phyloP scores from a whole-genome alignment of 2,113 vertebrate species.

The Sylvia atricapilla region DNA sequence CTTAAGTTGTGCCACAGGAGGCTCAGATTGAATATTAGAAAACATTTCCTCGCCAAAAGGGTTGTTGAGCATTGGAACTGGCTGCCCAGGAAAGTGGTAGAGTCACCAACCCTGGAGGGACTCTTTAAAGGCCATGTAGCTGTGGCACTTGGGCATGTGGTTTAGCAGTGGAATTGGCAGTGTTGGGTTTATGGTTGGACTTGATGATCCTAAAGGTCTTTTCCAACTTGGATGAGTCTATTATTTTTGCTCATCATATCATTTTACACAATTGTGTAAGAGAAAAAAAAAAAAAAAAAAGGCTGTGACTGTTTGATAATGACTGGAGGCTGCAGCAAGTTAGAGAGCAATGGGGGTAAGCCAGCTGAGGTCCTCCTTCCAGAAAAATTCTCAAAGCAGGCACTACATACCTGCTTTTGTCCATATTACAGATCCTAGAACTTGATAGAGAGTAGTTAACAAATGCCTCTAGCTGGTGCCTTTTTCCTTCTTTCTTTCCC shows the following conservation, averaged over 20 bases:
- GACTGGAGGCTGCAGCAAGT: neutral
- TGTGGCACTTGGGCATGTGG: no score
- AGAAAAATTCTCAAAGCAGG: neutral
- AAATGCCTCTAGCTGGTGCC: neutral
- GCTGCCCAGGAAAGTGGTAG: neutral
- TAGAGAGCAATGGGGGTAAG: neutral
- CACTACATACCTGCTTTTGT: neutral
- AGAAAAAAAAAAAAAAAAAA: neutral
- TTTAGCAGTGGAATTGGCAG: neutral
- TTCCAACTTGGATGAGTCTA: neutral
- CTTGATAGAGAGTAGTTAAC: neutral
- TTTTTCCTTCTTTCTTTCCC: neutral
- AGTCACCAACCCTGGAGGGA: neutral
- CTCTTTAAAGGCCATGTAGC: neutral
- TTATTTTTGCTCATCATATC: neutral
- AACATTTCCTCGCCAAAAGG: neutral
- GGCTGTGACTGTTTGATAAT: neutral
- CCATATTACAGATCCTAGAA: neutral
- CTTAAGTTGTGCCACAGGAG: neutral
- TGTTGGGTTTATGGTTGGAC: neutral
- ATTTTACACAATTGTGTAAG: neutral
- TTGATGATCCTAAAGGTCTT: neutral
- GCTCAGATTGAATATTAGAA: neutral
- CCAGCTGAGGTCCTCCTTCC: neutral
- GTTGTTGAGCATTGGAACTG: neutral